phyloP scores from a whole-genome alignment of 2,113 vertebrate genomes.

The Myocastor coypus region DNA sequence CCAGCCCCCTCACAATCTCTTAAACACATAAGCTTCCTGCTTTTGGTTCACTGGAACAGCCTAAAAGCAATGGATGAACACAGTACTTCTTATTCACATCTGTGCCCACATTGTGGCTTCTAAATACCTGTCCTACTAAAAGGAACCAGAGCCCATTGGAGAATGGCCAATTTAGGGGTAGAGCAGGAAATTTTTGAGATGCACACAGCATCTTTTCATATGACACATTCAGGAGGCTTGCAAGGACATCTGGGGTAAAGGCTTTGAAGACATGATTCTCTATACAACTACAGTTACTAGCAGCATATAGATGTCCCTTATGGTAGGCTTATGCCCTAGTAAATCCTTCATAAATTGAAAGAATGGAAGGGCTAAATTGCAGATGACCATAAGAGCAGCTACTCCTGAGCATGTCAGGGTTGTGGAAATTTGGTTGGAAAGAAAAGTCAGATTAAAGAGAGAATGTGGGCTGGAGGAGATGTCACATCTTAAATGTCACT shows the following conservation, averaged over 20 bases:
- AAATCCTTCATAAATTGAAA: background rate
- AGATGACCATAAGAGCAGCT: background rate
- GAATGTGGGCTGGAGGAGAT: background rate
- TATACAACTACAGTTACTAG: background rate
- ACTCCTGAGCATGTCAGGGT: background rate
- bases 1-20: slow-evolving; percentile 20
- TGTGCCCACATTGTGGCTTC: background rate
- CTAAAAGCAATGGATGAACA: background rate
- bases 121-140: slow-evolving; percentile 1
- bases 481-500: background rate
- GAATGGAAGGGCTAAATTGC: background rate
- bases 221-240: background rate
- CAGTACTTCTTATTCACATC: background rate
- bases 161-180: background rate
- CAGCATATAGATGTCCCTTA: background rate
- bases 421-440: background rate
- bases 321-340: no score
- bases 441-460: background rate
- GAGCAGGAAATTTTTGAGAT: background rate
- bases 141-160: background rate
- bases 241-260: background rate
- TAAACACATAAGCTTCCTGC: background rate
- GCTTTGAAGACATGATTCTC: background rate
- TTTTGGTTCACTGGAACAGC: background rate
- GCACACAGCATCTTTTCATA: background rate